Base-by-base conservation (phyloP, 2,888 invertebrate genomes). In the Ceratothoa steindachneri region DNA sequence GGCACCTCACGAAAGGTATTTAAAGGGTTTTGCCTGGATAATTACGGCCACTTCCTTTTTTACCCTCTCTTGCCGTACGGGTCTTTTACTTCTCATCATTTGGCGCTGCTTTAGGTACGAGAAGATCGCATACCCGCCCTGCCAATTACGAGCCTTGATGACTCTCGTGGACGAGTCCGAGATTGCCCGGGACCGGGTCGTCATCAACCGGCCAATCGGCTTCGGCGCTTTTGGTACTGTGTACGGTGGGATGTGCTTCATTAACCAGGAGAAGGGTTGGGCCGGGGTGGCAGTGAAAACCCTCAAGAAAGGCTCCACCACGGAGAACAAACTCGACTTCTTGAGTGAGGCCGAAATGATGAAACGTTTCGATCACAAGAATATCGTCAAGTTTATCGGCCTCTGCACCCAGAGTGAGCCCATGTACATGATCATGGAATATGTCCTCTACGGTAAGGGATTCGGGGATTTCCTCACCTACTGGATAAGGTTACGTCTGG, bases 141-240 rank as follows among this genome's bases (percentile, higher is more conserved):
- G 77, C 73, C 71, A 69, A 24, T 30, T 76, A n/a, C 65, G 71
- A 24, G 71, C 72, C 24, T 71, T 85, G 81, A 80, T 84, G 80
- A 87, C 88, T 15, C 85, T 93, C 51, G n/a, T n/a, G n/a, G 93
- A 94, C 83, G 91, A 92, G 82, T 95, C 94, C 93, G 95, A 96
- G 84, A 88, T 95, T 67, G 89, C 92, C 0, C 88, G 93, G 71
- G 91, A 93, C 81, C 88, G 90, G 71, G 91, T 96, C 30, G 93
- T 94, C 24, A 90, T 94, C 80, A 94, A 93, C 85, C 87, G 93
- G 24, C 91, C 90, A 83, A 85, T 95, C 27, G 95, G 92, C 7
- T 92, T 93, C 84, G 96, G 95, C 19, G 95, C 95, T 0, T 96
- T 95, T 84, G 96, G 96, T 5, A 93, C 91, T 0, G 95, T 95